Evolutionary conservation across 1,140 invertebrate genomes (phyloP).

Genomic region (Drosophila ambigua): DNA sequence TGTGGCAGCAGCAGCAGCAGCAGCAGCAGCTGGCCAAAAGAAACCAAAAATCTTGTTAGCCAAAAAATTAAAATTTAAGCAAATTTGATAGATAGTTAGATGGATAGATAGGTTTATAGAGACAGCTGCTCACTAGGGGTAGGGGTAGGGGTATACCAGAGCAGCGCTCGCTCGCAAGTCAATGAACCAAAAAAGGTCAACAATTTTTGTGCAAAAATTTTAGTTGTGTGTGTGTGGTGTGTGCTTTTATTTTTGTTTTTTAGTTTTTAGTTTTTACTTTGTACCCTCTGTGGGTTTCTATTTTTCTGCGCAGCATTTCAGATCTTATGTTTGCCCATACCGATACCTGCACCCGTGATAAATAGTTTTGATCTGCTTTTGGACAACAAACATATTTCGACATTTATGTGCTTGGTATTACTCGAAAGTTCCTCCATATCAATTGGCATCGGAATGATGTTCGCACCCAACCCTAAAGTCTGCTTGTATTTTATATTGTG

Average conservation of each 20-base stretch:
- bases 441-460: neutral
- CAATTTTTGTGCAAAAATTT: constrained; percentile 54
- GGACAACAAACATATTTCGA: constrained; percentile 20
- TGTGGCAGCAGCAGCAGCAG: constrained; percentile 29
- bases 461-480: constrained; percentile 18
- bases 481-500: constrained; percentile 30
- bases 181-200: constrained; percentile 77
- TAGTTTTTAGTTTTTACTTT: constrained; percentile 15
- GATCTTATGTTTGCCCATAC: constrained; percentile 44
- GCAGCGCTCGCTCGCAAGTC: constrained; percentile 31
- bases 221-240: constrained; percentile 28
- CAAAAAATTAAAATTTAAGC: constrained; percentile 58
- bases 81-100: constrained; percentile 70
- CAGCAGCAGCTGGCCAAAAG: constrained; percentile 11
- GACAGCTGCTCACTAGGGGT: constrained; percentile 6
- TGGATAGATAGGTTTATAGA: constrained; percentile 48
- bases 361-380: constrained; percentile 24
- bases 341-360: constrained; percentile 29
- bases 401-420: constrained; percentile 13
- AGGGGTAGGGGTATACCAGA: constrained; percentile 1
- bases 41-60: constrained; percentile 60
- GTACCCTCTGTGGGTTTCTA: constrained; percentile 38
- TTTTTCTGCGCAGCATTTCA: constrained; percentile 44
- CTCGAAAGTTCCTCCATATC: constrained; percentile 5
- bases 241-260: constrained; percentile 12